Percentiles rank a stretch among this genome's conserved stretches.
Evolutionary conservation across 2,113 vertebrate species (phyloP).

Genomic region (Cyprinodon tularosa): DNA sequence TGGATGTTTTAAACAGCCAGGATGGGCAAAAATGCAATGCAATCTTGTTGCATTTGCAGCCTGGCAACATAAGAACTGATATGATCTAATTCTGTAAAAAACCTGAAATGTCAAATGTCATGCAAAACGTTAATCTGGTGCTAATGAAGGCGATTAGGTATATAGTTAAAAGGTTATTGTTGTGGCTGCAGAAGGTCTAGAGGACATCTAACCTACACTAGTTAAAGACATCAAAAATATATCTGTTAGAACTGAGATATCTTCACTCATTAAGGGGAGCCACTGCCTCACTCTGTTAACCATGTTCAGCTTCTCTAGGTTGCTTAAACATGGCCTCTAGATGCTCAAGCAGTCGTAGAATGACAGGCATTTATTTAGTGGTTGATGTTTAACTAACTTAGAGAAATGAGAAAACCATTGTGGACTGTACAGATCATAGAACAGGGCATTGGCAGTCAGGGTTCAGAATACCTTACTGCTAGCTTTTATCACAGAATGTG

Average conservation of each 20-base stretch:
- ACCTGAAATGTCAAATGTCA: too few relatives aligned
- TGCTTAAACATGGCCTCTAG: neutral
- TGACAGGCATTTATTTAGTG: constrained; percentile 15
- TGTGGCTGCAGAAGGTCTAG: too few relatives aligned
- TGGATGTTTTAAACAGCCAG: too few relatives aligned
- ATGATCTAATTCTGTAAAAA: too few relatives aligned
- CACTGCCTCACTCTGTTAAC: neutral
- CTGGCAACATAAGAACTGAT: too few relatives aligned
- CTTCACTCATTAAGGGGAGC: neutral
- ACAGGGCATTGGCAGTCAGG: constrained; percentile 5
- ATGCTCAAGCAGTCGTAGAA: neutral
- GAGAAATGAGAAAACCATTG: constrained; percentile 55
- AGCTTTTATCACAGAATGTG: constrained; percentile 50
- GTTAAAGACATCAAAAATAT: too few relatives aligned
- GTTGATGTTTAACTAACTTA: constrained; percentile 22
- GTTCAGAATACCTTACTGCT: constrained; percentile 52
- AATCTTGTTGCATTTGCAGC: too few relatives aligned
- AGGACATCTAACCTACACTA: too few relatives aligned
- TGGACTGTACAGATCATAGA: constrained; percentile 55
- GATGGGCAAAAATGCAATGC: too few relatives aligned
- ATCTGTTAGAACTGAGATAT: neutral
- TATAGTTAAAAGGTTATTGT: too few relatives aligned
- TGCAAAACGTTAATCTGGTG: too few relatives aligned
- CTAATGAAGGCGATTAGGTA: too few relatives aligned
- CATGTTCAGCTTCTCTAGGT: neutral